Base-by-base conservation (phyloP, 2,888 invertebrate genomes). In the Gryllus longicercus region DNA sequence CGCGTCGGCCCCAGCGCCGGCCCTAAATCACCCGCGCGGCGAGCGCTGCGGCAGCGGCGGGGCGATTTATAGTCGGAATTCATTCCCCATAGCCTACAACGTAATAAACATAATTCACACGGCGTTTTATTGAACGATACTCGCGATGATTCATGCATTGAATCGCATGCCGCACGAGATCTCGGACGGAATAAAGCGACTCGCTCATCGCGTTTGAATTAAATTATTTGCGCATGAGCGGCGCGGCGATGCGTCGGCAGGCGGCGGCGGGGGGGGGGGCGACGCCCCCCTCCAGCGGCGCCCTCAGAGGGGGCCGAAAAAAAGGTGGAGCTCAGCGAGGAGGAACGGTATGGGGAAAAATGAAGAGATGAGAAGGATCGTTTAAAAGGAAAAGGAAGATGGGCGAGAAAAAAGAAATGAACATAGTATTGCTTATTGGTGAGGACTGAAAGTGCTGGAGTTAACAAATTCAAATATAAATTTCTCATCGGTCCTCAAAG, bases 21-120 rank as follows among this genome's bases (percentile, higher is more conserved):
- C 63, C 63, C 63, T 14, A 14, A 14, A 14, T 63, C 14, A 63
- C 14, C 63, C 63, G 12, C 14, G 14, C 14, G 63, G 18, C 18
- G 63, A 0, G 16, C 16, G 63, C 63, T 12, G 63, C 12, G 63
- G 18, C 18, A 18, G 63, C 63, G 63, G 18, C 16, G 63, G 18
- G 63, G n/a, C 63, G 63, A 63, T 63, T 63, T 63, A 63, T 16
- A 14, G 63, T 18, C 16, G 5, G 63, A 63, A 63, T 63, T 63
- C 63, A 63, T 63, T 63, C n/a, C 16, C 63, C 63, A 63, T 63
- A 63, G 63, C 63, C 63, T 63, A 63, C 63, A 63, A 63, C 63
- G 63, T 63, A 63, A 63, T 63, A 63, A 63, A 63, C 63, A 63
- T 63, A 63, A 63, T 63, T 63, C 63, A 63, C 63, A 16, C n/a